Base-by-base conservation (phyloP, 2,888 invertebrate genomes). In the Pterobdella sp. region DNA sequence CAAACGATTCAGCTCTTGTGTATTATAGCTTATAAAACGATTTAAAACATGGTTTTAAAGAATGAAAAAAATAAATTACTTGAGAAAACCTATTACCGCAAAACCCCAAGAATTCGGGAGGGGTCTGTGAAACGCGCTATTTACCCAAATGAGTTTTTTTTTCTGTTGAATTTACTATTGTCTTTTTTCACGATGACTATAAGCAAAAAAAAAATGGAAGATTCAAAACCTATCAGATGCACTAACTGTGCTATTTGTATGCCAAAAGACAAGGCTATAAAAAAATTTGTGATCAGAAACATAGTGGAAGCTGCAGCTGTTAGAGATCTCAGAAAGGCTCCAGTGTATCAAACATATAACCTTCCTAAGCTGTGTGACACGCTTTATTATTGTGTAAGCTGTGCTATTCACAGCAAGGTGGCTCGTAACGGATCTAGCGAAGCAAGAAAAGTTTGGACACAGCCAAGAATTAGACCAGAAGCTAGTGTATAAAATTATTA, bases 291-390 rank as follows among this genome's bases (percentile, higher is more conserved):
- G 77, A 97, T 99, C 80, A 89, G 86, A 75, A 86, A 86, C 81
- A 98, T 99, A 80, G 98, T 98, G 4, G 98, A 98, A 87, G 97
- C 97, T 75, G 98, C 98, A 72, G 98, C 98, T 79, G 96, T 98
- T 22, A 88, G 94, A 81, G 96, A 97, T 85, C 94, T 97, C 80
- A 92, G 94, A 79, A 97, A 97, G 85, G 97, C 97, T 80, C 94
- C 94, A 81, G 94, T 95, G 37, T 98, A 98, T 80, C 84, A 86
- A 73, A 81, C 90, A 78, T 98, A 97, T 86, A 91, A 92, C 82
- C 88, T 98, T 76, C 98, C 98, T 26, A 99, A 99, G 86, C 87
- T 98, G 81, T 99, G 99, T 83, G 96, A 97, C 34, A 98, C 98
- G 87, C 88, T 98, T 79, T 94, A 97, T 85, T 98, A 98, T 87